Percentiles rank a stretch among this genome's conserved stretches.
These are phyloP conservation scores for Steinernema hermaphroditum DNA, from an alignment of 2,888 invertebrate genomes.

Conservation along the genomic window DNA sequence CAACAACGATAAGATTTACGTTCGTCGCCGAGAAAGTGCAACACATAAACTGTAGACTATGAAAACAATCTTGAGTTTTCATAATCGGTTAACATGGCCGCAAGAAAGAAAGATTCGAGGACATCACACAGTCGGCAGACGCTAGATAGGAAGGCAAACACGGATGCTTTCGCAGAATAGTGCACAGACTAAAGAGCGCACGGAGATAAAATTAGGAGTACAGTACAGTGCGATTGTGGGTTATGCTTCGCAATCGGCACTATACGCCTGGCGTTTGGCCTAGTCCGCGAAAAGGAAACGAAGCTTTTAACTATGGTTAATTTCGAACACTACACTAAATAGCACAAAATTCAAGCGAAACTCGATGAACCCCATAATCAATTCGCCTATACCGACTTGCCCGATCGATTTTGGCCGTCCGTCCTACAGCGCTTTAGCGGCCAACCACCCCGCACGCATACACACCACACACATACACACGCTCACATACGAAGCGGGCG, in stretches of 20 bases:
- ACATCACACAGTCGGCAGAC: background rate
- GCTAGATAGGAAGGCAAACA: background rate
- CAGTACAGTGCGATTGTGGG: background rate
- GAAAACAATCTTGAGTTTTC: too few relatives aligned
- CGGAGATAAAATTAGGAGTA: background rate
- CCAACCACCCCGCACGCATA: conserved; percentile 31
- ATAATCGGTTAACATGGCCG: too few relatives aligned
- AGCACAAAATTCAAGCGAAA: too few relatives aligned
- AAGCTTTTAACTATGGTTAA: too few relatives aligned
- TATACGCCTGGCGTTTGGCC: too few relatives aligned
- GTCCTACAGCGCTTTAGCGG: conserved; percentile 29
- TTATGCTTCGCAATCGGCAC: background rate
- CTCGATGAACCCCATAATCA: background rate
- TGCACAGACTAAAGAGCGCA: conserved; percentile 2
- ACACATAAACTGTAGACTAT: too few relatives aligned
- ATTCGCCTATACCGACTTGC: conserved; percentile 5
- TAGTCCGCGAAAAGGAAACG: too few relatives aligned
- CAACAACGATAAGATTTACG: too few relatives aligned
- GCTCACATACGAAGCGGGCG: conserved; percentile 29
- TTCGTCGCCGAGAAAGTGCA: too few relatives aligned
- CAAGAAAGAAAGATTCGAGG: background rate
- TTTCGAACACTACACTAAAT: too few relatives aligned
- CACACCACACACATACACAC: conserved; percentile 31
- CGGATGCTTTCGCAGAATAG: background rate
- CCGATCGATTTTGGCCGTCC: conserved; percentile 30